Conservation (phyloP, 2,797 vertebrate species). For the Ptychadena robeensis region DNA sequence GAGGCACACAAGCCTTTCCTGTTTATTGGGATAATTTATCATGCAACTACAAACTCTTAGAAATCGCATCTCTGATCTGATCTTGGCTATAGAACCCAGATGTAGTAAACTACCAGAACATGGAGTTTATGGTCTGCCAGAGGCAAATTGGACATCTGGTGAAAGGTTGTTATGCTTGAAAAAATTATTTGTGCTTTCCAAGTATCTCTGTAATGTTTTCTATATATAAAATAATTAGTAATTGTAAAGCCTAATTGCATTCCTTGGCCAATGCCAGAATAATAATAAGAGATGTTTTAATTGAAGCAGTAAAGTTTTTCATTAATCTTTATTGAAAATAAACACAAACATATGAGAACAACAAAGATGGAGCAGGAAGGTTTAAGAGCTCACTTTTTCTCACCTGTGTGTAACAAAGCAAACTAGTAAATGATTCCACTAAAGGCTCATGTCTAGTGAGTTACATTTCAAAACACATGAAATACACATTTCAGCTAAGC, state of each 20-base stretch:
- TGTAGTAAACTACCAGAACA: background rate
- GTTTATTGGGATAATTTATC: background rate
- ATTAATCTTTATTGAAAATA: too few relatives aligned
- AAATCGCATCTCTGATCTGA: background rate
- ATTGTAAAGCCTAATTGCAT: background rate
- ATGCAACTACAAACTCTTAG: background rate
- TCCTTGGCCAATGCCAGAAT: background rate
- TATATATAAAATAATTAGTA: background rate
- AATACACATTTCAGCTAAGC: too few relatives aligned
- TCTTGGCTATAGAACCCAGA: background rate
- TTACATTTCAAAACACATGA: too few relatives aligned
- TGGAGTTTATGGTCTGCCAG: background rate
- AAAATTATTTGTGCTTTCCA: background rate
- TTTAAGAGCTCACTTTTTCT: too few relatives aligned
- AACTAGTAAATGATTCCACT: too few relatives aligned
- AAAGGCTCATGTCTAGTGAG: too few relatives aligned
- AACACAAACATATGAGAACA: too few relatives aligned
- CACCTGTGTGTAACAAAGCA: too few relatives aligned
- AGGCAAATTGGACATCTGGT: background rate
- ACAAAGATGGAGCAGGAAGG: too few relatives aligned
- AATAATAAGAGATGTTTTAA: background rate
- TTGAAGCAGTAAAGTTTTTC: too few relatives aligned
- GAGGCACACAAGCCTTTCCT: background rate
- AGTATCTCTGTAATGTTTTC: background rate
- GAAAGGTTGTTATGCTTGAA: background rate